These are phyloP conservation scores for Tinea pellionella DNA, from an alignment of 2,888 invertebrate genomes.

Conservation along the genomic window DNA sequence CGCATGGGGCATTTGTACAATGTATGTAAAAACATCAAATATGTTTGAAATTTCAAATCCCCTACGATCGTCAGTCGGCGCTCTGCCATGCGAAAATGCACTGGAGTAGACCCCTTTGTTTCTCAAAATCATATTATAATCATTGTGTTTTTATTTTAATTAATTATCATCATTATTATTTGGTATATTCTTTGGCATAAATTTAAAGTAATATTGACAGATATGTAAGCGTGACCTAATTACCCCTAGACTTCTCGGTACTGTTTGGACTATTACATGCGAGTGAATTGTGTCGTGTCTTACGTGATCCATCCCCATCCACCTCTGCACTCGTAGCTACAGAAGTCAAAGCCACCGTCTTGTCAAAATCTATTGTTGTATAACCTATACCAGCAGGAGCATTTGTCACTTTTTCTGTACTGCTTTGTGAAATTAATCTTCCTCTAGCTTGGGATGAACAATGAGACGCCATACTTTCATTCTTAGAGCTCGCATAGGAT, in stretches of 20 bases:
- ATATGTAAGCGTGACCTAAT: constrained; percentile 9
- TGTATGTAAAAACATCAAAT: no score
- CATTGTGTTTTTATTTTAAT: not conserved
- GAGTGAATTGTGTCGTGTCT: constrained; percentile 84
- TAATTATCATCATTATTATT: constrained; percentile 4
- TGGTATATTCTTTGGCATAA: constrained; percentile 13
- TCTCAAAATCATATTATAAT: no score
- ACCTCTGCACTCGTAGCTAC: constrained; percentile 77
- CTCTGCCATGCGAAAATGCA: no score
- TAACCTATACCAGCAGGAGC: constrained; percentile 70
- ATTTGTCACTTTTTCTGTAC: constrained; percentile 34
- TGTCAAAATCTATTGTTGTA: constrained; percentile 93
- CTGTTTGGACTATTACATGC: constrained; percentile 54
- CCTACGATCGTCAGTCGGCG: no score
- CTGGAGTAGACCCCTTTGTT: no score
- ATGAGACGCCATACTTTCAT: constrained; percentile 38
- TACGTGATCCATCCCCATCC: constrained; percentile 79
- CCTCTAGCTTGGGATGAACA: constrained; percentile 37
- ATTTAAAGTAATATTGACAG: not conserved
- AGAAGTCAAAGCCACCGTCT: constrained; percentile 89
- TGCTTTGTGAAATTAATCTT: constrained; percentile 43
- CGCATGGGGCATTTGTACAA: no score
- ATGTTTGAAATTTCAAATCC: no score
- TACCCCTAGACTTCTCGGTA: constrained; percentile 33
- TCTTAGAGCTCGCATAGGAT: constrained; percentile 39